Evolutionary conservation across 2,113 vertebrate species (phyloP).

Genomic region (Pterocles gutturalis): DNA sequence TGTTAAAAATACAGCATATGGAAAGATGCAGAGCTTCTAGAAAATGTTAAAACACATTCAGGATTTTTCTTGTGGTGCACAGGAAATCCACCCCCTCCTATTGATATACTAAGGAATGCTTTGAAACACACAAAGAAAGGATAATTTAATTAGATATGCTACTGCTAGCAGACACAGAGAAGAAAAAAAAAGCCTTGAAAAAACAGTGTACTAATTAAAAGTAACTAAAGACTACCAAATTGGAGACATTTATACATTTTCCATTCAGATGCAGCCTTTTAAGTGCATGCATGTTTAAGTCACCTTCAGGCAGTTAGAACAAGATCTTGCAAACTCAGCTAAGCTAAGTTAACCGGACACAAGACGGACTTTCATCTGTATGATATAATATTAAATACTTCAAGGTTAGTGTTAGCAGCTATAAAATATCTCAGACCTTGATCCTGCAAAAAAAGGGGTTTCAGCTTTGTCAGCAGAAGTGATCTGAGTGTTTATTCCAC

Average conservation of each 20-base stretch:
- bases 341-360: not conserved
- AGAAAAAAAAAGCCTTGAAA: not conserved
- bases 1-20: not conserved
- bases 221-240: slow-evolving; percentile 12
- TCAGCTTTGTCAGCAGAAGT: not conserved
- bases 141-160: slow-evolving; percentile 61
- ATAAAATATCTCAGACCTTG: not conserved
- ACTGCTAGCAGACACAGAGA: not conserved
- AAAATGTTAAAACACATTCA: slow-evolving; percentile 45
- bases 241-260: not conserved
- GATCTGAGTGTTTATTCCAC: not conserved
- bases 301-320: not conserved
- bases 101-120: slow-evolving; percentile 50
- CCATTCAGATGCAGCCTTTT: not conserved
- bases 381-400: not conserved
- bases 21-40: not conserved
- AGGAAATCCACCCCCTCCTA: slow-evolving; percentile 6
- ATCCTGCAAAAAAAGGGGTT: not conserved
- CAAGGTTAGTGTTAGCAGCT: not conserved
- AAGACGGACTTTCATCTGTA: not conserved
- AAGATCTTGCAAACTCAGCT: slow-evolving; percentile 8
- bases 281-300: rapidly evolving
- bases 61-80: slow-evolving; percentile 24
- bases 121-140: slow-evolving; percentile 44
- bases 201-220: slow-evolving; percentile 50